phyloP scores from a whole-genome alignment of 2,888 invertebrate genomes.

The Andrena praecox region DNA sequence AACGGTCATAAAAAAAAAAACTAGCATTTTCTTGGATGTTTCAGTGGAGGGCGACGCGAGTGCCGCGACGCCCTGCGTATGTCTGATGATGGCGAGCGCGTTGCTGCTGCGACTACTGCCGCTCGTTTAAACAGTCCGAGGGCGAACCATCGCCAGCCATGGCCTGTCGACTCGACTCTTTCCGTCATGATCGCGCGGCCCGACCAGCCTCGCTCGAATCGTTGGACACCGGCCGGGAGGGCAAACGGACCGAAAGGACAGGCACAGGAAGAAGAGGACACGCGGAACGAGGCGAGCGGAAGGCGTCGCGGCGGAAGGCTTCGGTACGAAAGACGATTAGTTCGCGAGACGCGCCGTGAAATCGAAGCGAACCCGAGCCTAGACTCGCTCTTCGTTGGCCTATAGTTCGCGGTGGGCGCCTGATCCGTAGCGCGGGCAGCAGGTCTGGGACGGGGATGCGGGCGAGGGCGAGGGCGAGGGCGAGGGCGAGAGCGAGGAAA shows the following conservation, averaged over 20 bases:
- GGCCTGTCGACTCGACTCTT: constrained; percentile 2
- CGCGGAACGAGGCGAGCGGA: neutral
- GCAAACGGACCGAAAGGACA: neutral
- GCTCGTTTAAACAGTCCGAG: constrained; percentile 64
- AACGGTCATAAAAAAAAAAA: neutral
- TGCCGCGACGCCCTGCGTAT: constrained; percentile 70
- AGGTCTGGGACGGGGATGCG: neutral
- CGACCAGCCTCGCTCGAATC: constrained; percentile 4
- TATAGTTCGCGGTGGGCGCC: no score
- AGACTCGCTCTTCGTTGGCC: neutral
- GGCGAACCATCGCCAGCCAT: neutral
- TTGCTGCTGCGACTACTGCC: constrained; percentile 71
- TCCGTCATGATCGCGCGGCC: neutral
- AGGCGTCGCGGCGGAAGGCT: neutral
- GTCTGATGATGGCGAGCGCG: constrained; percentile 71
- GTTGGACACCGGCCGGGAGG: neutral
- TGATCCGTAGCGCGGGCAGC: neutral
- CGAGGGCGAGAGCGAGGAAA: neutral
- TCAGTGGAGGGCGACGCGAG: constrained; percentile 81
- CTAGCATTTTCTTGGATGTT: constrained; percentile 64
- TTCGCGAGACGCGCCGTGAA: constrained; percentile 34
- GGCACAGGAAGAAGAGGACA: neutral
- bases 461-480: neutral
- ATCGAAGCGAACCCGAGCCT: neutral
- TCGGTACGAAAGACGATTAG: constrained; percentile 80